Evolutionary conservation across 1,140 invertebrate species (phyloP).

Genomic region (Eulimnadia texana): DNA sequence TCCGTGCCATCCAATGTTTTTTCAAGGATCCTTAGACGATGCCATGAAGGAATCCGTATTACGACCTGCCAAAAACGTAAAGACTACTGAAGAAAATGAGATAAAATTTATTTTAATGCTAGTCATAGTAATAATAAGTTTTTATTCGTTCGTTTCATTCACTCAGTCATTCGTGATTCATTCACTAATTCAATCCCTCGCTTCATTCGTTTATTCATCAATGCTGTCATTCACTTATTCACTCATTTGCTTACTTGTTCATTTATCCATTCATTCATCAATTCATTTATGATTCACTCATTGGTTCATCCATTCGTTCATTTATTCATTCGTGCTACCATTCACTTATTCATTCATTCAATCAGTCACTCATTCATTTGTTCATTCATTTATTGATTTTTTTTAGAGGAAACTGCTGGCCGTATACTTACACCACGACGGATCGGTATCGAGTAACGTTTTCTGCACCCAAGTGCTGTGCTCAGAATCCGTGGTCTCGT

Average conservation of each 20-base stretch:
- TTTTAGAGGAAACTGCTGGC: constrained; percentile 79
- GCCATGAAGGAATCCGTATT: constrained; percentile 73
- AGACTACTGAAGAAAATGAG: constrained; percentile 13
- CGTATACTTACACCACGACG: constrained; percentile 87
- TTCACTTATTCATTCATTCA: not conserved
- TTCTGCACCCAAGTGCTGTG: constrained; percentile 89
- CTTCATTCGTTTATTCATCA: too few relatives aligned
- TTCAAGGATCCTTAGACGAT: constrained; percentile 73
- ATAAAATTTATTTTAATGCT: too few relatives aligned
- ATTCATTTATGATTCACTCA: too few relatives aligned
- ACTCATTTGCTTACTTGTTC: too few relatives aligned
- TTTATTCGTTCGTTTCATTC: too few relatives aligned
- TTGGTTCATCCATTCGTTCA: too few relatives aligned
- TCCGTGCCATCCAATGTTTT: constrained; percentile 70
- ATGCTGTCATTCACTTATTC: too few relatives aligned
- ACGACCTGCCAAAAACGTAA: constrained; percentile 74
- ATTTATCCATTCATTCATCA: too few relatives aligned
- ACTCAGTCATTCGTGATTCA: too few relatives aligned
- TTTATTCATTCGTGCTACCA: too few relatives aligned
- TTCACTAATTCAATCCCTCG: too few relatives aligned
- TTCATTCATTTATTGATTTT: constrained; percentile 19
- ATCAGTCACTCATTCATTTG: not conserved
- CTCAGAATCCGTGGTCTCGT: constrained; percentile 72
- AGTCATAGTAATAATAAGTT: too few relatives aligned
- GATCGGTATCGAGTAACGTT: constrained; percentile 81